Evolutionary conservation across 2,797 vertebrate species (phyloP).

Genomic region (Miichthys miiuy): DNA sequence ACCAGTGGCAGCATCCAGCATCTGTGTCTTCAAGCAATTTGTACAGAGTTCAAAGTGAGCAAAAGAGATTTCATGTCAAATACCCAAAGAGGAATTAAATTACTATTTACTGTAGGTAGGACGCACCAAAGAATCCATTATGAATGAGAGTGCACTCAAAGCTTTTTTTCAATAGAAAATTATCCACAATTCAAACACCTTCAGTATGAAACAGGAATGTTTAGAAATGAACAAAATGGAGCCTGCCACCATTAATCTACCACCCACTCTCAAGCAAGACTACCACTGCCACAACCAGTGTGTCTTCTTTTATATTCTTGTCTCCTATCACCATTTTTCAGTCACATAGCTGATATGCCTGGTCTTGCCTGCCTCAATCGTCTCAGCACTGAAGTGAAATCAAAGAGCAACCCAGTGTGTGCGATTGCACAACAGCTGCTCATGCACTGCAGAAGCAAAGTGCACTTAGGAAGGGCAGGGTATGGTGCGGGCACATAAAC

Average conservation of each 20-base stretch:
- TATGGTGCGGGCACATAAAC: constrained; percentile 39
- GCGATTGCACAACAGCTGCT: constrained; percentile 86
- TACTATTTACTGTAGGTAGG: constrained; percentile 71
- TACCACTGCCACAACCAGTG: constrained; percentile 76
- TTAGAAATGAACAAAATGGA: constrained; percentile 81
- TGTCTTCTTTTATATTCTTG: constrained; percentile 83
- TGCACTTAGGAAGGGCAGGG: constrained; percentile 75
- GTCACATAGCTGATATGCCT: constrained; percentile 87
- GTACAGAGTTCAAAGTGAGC: constrained; percentile 62
- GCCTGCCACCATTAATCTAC: constrained; percentile 78
- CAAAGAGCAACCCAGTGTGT: constrained; percentile 81
- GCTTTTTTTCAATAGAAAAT: constrained; percentile 71
- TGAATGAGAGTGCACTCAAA: constrained; percentile 72
- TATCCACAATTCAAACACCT: constrained; percentile 76
- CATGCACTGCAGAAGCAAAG: constrained; percentile 65
- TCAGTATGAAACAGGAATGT: constrained; percentile 69
- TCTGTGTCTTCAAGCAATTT: constrained; percentile 67
- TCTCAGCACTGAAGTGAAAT: constrained; percentile 79
- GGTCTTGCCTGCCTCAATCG: constrained; percentile 87
- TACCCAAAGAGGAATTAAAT: constrained; percentile 74
- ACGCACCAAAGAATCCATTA: constrained; percentile 62
- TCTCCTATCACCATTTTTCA: constrained; percentile 83
- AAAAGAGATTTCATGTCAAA: constrained; percentile 67
- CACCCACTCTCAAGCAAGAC: constrained; percentile 77
- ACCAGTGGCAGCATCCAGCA: constrained; percentile 65